Evolutionary conservation across 1,140 invertebrate genomes (phyloP).

Genomic region (Megathymus violae): DNA sequence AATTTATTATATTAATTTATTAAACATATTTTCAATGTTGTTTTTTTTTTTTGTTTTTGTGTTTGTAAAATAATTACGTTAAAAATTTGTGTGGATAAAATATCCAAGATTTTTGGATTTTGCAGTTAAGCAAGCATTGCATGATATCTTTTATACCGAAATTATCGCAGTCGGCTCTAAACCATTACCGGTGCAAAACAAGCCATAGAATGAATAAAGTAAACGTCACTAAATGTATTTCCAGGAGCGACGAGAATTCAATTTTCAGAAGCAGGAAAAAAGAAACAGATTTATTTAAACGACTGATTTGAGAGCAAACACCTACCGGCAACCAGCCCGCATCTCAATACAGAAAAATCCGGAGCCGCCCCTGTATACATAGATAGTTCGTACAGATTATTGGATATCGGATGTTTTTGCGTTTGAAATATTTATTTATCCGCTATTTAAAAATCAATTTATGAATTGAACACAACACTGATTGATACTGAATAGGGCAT

Average conservation of each 20-base stretch:
- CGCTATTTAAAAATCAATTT: not conserved
- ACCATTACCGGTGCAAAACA: constrained; percentile 26
- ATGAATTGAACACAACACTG: no score
- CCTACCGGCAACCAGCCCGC: constrained; percentile 60
- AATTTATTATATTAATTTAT: no score
- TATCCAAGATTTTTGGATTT: no score
- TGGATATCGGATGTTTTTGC: constrained; percentile 10
- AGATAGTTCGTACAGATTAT: constrained; percentile 23
- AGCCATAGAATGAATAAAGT: constrained; percentile 53
- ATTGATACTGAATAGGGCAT: no score
- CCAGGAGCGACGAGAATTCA: constrained; percentile 64
- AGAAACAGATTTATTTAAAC: constrained; percentile 77
- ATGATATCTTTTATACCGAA: not conserved
- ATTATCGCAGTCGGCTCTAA: not conserved
- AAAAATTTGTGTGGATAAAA: no score
- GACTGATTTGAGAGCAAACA: constrained; percentile 80
- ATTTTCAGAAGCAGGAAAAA: constrained; percentile 66
- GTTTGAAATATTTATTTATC: constrained; percentile 45
- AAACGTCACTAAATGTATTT: constrained; percentile 68
- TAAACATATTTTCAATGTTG: no score
- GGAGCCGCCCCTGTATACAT: not conserved
- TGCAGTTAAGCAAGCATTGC: no score
- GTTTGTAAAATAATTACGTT: not conserved
- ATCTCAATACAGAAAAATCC: constrained; percentile 56
- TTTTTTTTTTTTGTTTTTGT: no score